Evolutionary conservation across 2,888 invertebrate genomes (phyloP).

Genomic region (Mythimna impura): DNA sequence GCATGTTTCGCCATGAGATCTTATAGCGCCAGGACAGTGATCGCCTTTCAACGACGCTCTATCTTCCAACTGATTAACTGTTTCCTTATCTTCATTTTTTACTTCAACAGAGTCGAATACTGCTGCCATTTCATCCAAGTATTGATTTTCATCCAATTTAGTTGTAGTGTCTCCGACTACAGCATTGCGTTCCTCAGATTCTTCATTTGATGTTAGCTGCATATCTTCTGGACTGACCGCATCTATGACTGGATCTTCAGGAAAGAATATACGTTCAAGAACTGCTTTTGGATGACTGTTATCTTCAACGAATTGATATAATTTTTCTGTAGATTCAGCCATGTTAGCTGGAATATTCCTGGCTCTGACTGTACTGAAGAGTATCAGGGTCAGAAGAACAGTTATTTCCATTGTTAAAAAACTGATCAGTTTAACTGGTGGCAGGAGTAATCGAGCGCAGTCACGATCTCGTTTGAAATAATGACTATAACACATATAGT

Average conservation of each 20-base stretch:
- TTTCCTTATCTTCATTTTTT: not conserved
- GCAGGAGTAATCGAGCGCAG: not conserved
- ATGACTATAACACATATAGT: constrained; percentile 4
- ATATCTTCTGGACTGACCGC: not conserved
- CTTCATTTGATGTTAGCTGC: not conserved
- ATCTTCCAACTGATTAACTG: not conserved
- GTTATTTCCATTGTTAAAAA: constrained; percentile 27
- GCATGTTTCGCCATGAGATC: not conserved
- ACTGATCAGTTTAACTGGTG: constrained; percentile 29
- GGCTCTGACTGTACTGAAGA: constrained; percentile 27
- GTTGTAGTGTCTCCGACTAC: not conserved
- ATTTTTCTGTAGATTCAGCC: not conserved
- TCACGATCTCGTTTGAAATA: not conserved
- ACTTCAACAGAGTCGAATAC: not conserved
- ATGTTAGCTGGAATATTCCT: not conserved
- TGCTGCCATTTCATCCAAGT: too few relatives aligned
- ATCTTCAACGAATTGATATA: not conserved
- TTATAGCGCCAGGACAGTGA: not conserved
- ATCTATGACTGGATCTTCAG: not conserved
- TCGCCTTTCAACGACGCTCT: not conserved
- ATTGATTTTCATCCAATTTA: not conserved
- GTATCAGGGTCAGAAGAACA: constrained; percentile 18
- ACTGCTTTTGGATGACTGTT: not conserved
- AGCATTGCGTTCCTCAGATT: not conserved
- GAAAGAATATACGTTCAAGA: not conserved